phyloP scores from a whole-genome alignment of 2,113 vertebrate species.

The Galbula dea region DNA sequence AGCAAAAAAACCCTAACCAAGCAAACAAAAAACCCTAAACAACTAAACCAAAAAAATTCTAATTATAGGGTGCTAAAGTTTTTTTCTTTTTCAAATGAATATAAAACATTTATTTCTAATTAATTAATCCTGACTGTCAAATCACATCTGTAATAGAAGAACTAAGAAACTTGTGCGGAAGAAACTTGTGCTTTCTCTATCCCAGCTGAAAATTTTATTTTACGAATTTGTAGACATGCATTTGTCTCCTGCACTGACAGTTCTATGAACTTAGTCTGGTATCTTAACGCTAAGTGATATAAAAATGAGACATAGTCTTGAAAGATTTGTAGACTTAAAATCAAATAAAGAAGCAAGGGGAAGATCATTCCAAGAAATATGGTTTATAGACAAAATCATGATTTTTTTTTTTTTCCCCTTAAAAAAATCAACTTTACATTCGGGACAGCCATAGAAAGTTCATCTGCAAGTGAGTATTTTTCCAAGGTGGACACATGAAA shows the following conservation, averaged over 20 bases:
- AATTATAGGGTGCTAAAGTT: not conserved
- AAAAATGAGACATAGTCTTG: not conserved
- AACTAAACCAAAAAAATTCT: too few relatives aligned
- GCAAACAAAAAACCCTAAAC: not conserved
- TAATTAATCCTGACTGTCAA: not conserved
- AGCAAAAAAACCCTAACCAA: not conserved
- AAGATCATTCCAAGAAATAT: not conserved
- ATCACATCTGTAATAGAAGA: not conserved
- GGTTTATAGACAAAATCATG: not conserved
- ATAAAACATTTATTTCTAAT: not conserved
- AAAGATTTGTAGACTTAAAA: not conserved
- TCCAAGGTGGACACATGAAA: not conserved
- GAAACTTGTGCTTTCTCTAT: not conserved
- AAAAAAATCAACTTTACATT: fast-evolving
- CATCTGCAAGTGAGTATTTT: not conserved
- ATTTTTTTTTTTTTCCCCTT: not conserved
- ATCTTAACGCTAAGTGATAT: not conserved
- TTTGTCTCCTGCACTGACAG: not conserved
- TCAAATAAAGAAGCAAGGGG: not conserved
- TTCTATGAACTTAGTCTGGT: not conserved
- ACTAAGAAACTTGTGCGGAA: not conserved
- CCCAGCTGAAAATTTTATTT: not conserved
- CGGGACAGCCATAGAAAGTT: not conserved
- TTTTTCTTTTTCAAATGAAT: not conserved
- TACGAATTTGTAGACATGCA: too few relatives aligned